A percentile compares a stretch with the other conserved stretches of the same genome.
Conservation (phyloP, 2,888 invertebrate genomes). For the Caenorhabditis virilis region DNA sequence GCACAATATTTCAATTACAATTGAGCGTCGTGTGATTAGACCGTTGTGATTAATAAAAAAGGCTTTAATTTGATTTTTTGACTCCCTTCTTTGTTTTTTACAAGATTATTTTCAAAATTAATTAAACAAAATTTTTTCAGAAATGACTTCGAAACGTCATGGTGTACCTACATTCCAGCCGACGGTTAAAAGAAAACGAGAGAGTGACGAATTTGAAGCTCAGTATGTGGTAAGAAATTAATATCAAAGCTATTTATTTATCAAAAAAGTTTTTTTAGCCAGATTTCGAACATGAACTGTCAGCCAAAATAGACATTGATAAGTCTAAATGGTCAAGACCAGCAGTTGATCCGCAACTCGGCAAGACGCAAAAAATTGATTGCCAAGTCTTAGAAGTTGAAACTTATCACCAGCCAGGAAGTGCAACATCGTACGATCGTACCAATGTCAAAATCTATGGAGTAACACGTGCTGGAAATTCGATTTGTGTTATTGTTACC, state of each 20-base stretch:
- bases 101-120: no score
- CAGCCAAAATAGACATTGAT: conserved; percentile 15
- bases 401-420: conserved; percentile 46
- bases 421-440: conserved; percentile 32
- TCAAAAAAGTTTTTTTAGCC: no score
- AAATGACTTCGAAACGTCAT: conserved; percentile 21
- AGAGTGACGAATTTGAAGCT: conserved; percentile 33
- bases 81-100: no score
- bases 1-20: no score
- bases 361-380: conserved; percentile 21
- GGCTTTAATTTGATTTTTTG: no score
- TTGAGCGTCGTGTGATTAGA: no score
- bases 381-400: conserved; percentile 54
- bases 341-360: conserved; percentile 22
- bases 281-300: conserved; percentile 30
- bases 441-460: conserved; percentile 51
- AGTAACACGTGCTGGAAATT: conserved; percentile 82
- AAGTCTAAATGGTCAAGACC: conserved; percentile 25
- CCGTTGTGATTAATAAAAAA: no score
- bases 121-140: no score
- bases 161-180: conserved; percentile 27
- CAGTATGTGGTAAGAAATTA: no score
- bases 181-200: conserved; percentile 33
- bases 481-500: conserved; percentile 93
- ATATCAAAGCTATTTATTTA: no score